Conservation (phyloP, 2,797 vertebrate genomes). For the Tenualosa thibaudeaui region DNA sequence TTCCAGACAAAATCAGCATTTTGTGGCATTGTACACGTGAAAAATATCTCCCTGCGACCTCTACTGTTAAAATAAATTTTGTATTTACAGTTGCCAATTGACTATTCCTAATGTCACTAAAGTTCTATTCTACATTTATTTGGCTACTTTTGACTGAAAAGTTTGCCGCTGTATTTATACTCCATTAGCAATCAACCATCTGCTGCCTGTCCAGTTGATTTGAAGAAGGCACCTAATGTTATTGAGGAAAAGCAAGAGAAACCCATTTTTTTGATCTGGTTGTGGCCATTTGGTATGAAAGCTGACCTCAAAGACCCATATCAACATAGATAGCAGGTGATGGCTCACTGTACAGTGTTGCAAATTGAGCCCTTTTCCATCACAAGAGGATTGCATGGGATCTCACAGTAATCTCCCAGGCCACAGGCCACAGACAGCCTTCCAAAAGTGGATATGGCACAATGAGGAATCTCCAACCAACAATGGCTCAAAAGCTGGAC, state of each 20-base stretch:
- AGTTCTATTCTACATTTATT: too few relatives aligned
- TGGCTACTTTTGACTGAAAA: neutral
- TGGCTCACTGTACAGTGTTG: constrained; percentile 75
- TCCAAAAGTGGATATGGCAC: constrained; percentile 95
- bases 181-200: neutral
- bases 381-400: constrained; percentile 81
- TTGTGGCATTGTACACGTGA: too few relatives aligned
- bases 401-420: constrained; percentile 75
- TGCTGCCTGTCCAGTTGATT: neutral
- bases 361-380: constrained; percentile 80
- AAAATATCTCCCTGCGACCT: too few relatives aligned
- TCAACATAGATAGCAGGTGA: constrained; percentile 79
- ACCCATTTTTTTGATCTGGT: neutral
- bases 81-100: too few relatives aligned
- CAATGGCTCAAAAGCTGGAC: constrained; percentile 61
- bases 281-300: neutral
- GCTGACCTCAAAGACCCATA: neutral
- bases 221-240: neutral
- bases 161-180: neutral
- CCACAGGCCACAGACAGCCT: constrained; percentile 72
- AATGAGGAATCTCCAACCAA: constrained; percentile 93
- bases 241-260: neutral
- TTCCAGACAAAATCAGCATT: too few relatives aligned
- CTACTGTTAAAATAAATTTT: too few relatives aligned
- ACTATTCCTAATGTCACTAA: too few relatives aligned